These are phyloP conservation scores for Macrostomum cliftonense DNA, from an alignment of 2,888 invertebrate species.

Conservation along the genomic window DNA sequence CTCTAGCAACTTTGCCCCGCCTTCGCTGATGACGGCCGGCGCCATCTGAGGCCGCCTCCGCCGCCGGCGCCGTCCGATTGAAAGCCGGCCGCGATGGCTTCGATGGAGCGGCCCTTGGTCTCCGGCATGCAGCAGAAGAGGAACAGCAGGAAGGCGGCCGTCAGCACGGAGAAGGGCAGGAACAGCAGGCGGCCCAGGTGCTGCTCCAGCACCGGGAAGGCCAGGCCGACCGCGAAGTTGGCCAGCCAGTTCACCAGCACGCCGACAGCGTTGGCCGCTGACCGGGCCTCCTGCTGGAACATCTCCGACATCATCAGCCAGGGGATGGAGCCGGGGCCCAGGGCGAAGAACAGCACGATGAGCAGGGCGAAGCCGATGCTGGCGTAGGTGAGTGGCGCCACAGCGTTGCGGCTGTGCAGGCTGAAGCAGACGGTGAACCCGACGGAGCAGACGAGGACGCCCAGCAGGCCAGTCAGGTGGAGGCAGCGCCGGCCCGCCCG, in stretches of 20 bases:
- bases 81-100: no score
- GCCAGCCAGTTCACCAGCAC: conserved; percentile 69
- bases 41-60: no score
- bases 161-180: neutral
- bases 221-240: conserved; percentile 59
- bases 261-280: conserved; percentile 59
- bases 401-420: neutral
- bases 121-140: conserved; percentile 1
- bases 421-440: conserved; percentile 5
- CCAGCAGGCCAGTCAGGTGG: conserved; percentile 73
- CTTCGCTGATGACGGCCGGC: no score
- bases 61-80: no score
- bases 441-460: conserved; percentile 1
- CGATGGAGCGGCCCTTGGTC: conserved; percentile 1
- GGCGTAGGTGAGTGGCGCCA: conserved; percentile 4
- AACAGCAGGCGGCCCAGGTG: neutral
- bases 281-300: conserved; percentile 58
- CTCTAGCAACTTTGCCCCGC: no score
- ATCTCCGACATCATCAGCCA: conserved; percentile 74
- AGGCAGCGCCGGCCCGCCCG: conserved; percentile 75
- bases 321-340: conserved; percentile 73
- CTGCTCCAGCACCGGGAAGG: conserved; percentile 42
- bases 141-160: neutral
- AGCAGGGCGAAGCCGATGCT: conserved; percentile 77
- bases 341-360: conserved; percentile 89